These are phyloP conservation scores for Distichodus sexfasciatus DNA, from an alignment of 2,797 vertebrate species.

Conservation along the genomic window DNA sequence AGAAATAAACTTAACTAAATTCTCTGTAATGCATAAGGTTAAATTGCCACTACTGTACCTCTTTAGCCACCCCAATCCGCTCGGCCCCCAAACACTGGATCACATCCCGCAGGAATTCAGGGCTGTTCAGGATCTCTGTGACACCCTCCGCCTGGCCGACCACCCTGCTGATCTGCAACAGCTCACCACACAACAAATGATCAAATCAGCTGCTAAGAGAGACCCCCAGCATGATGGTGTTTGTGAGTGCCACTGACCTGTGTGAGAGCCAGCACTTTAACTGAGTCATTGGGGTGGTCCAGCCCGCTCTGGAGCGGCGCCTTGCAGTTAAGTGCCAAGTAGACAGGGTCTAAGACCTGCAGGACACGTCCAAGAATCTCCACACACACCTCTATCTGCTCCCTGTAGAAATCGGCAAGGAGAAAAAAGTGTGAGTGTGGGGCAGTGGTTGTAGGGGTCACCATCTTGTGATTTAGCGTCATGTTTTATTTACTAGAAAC, in stretches of 20 bases:
- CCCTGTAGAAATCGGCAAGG: conserved; percentile 66
- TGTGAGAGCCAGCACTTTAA: conserved; percentile 84
- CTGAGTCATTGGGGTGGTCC: conserved; percentile 79
- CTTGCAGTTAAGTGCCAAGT: conserved; percentile 78
- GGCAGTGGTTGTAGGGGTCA: too few relatives aligned
- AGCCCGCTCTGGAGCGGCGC: conserved; percentile 83
- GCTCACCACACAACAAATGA: not conserved
- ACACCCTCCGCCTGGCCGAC: conserved; percentile 78
- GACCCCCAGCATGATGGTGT: not conserved
- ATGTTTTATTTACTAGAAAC: too few relatives aligned
- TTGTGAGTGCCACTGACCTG: conserved; percentile 82
- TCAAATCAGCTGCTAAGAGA: too few relatives aligned
- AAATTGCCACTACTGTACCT: conserved; percentile 64
- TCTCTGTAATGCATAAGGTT: not conserved
- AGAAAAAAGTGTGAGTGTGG: not conserved
- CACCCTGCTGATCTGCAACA: conserved; percentile 82
- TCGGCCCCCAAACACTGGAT: conserved; percentile 84
- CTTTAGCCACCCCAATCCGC: conserved; percentile 87
- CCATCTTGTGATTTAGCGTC: too few relatives aligned
- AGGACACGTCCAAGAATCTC: conserved; percentile 86
- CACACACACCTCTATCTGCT: conserved; percentile 84
- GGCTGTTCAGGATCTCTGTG: conserved; percentile 78
- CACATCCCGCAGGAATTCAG: conserved; percentile 76
- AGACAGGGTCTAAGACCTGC: conserved; percentile 79
- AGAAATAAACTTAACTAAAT: not conserved